Evolutionary conservation across 2,888 invertebrate genomes (phyloP), one percentile per base, ranked within the genome.

Genomic region (Opisthograptis luteolata): DNA sequence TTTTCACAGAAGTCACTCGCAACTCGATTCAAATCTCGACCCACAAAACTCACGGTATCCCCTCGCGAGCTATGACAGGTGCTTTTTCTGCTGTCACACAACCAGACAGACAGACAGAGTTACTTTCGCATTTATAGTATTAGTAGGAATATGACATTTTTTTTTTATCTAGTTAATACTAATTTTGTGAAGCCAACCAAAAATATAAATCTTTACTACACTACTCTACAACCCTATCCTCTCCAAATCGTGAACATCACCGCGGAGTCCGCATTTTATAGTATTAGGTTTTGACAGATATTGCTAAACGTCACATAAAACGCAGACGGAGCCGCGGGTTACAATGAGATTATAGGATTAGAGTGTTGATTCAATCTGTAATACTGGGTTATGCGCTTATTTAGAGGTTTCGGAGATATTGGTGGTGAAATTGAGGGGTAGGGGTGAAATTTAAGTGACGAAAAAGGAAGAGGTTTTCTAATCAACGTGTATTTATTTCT

Each of bases 281-380:
- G 84, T 78, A 81, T 85, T 84, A 83, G 82, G 81, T 81, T 84
- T 81, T 84, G 86, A 85, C 87, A 86, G 85, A 86, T 87, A 86
- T 85, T 76, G 72, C 78, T 65, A 68, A 70, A 72, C 62, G 74
- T 80, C 76, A 73, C 84, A 83, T 86, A 85, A 87, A 87, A 73
- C 69, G 76, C 80, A 84, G 73, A 70, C 78, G 60, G 63, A 76
- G 62, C 68, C 64, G 55, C 51, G 60, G 64, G 66, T 62, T 65
- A 68, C 66, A 68, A 66, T 67, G 66, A 66, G 72, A 73, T 76
- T 72, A 73, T 65, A 61, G 66, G 70, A 70, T 78, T 73, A 73
- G 68, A 62, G 60, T 64, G 70, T 70, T 76, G 72, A 79, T 77
- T 75, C 68, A 76, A 76, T 66, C 68, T 62, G 52, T 61, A 55